These are phyloP conservation scores for Bos indicus DNA, from an alignment of 2,113 vertebrate species.

Conservation along the genomic window DNA sequence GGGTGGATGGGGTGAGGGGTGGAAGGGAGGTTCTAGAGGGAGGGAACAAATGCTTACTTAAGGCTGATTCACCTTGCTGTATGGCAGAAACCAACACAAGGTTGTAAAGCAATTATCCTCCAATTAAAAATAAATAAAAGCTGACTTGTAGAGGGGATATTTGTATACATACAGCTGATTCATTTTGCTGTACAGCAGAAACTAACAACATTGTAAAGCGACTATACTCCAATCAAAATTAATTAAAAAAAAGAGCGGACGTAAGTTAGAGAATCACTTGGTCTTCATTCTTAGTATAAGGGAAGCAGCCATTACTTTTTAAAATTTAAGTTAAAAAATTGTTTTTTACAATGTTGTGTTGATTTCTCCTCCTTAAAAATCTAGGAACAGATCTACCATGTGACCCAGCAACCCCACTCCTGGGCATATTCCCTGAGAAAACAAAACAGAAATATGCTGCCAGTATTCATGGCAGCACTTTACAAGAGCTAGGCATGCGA, in stretches of 20 bases:
- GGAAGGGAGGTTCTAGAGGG: not conserved
- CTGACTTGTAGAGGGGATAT: not conserved
- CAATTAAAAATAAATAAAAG: not conserved
- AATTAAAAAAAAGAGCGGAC: not conserved
- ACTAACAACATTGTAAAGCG: not conserved
- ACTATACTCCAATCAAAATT: not conserved
- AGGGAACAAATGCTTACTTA: not conserved
- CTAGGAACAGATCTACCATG: not conserved
- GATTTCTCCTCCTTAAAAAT: not conserved
- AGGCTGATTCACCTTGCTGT: not conserved
- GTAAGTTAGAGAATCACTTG: not conserved
- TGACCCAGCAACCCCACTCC: not conserved
- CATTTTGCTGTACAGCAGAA: not conserved
- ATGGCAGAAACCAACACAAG: not conserved
- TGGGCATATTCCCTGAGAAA: not conserved
- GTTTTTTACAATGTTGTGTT: not conserved
- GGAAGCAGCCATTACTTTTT: not conserved
- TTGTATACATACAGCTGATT: not conserved
- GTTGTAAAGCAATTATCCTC: not conserved
- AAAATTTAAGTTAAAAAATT: not conserved
- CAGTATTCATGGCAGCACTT: not conserved
- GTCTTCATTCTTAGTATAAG: not conserved
- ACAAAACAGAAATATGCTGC: not conserved
- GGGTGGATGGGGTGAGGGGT: not conserved
- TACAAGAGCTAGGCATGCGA: not conserved